Conservation (phyloP, 2,797 vertebrate genomes). For the Anguilla obscura region DNA sequence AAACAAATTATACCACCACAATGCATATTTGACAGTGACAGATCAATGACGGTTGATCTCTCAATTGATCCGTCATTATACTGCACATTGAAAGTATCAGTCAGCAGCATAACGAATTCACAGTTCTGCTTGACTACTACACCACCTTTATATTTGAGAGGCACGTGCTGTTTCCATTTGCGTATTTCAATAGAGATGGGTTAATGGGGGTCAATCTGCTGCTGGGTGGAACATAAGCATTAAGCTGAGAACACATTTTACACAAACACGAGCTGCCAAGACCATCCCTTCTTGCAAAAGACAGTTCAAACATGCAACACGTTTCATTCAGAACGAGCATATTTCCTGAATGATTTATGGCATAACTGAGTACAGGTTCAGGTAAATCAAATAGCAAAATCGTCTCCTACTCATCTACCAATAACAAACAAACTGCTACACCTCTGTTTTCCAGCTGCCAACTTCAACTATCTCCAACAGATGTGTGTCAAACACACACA, state of each 20-base stretch:
- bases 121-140: background rate
- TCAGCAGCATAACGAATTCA: background rate
- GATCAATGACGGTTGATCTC: background rate
- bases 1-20: background rate
- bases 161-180: background rate
- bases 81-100: background rate
- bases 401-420: background rate
- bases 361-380: background rate
- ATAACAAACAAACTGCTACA: background rate
- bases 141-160: background rate
- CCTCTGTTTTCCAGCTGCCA: background rate
- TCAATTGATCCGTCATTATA: background rate
- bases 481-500: background rate
- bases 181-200: background rate
- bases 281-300: background rate
- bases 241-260: background rate
- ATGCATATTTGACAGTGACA: background rate
- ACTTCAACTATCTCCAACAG: background rate
- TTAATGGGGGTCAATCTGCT: background rate
- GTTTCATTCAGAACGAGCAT: background rate
- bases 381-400: background rate
- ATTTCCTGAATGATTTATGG: background rate
- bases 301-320: background rate
- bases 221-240: background rate
- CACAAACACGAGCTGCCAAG: background rate